Conservation (phyloP, 2,888 invertebrate genomes). For the Drosophila pegasa region DNA sequence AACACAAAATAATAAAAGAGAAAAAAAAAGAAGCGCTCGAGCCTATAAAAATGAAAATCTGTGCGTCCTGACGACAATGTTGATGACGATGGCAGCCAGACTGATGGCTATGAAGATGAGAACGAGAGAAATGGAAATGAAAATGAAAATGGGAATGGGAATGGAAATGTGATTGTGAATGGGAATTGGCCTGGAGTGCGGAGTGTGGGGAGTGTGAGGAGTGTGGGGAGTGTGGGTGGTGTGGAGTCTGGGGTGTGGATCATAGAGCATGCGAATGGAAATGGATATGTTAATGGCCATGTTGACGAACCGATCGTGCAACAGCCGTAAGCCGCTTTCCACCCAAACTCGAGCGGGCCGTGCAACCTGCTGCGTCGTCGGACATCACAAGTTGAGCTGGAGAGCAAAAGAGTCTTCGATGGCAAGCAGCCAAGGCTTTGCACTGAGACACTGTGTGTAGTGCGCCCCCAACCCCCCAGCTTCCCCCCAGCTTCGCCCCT, state of each 20-base stretch:
- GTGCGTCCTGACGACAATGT: slow-evolving; percentile 75
- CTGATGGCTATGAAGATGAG: slow-evolving; percentile 49
- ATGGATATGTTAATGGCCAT: slow-evolving; percentile 52
- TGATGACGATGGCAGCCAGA: slow-evolving; percentile 68
- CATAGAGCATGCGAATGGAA: slow-evolving; percentile 16
- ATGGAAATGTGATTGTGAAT: slow-evolving; percentile 25
- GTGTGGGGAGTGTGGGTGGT: not conserved
- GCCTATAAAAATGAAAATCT: slow-evolving; percentile 70
- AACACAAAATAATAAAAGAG: slow-evolving; percentile 4
- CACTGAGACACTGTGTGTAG: slow-evolving; percentile 3
- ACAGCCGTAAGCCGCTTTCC: slow-evolving; percentile 44
- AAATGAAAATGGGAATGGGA: slow-evolving; percentile 41
- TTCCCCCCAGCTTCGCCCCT: not conserved
- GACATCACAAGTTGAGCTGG: too few relatives aligned
- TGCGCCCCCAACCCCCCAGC: too few relatives aligned
- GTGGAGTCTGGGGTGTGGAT: not conserved
- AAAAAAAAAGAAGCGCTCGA: slow-evolving; percentile 17
- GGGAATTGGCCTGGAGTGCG: slow-evolving; percentile 10
- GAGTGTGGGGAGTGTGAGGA: not conserved
- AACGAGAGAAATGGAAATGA: slow-evolving; percentile 12
- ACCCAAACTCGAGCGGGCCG: slow-evolving; percentile 5
- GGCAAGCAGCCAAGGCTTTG: slow-evolving; percentile 35
- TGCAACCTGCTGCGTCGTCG: slow-evolving; percentile 48
- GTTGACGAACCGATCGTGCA: slow-evolving; percentile 47
- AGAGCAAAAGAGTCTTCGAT: slow-evolving; percentile 22